phyloP scores from a whole-genome alignment of 2,797 vertebrate genomes.

The Pantherophis alleghaniensis region DNA sequence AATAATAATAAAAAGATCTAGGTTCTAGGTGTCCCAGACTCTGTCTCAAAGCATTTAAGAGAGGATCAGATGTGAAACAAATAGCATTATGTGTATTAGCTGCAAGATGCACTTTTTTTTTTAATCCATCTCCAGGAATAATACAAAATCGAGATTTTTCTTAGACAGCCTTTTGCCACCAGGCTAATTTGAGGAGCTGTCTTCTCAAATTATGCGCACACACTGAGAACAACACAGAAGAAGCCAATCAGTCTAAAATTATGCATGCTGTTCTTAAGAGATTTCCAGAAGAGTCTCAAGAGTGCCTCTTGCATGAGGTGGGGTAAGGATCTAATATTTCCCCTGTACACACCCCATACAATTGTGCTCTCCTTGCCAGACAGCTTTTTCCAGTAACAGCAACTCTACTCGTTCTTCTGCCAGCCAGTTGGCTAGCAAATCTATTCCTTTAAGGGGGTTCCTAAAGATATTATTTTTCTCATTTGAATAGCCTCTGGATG shows the following conservation, averaged over 20 bases:
- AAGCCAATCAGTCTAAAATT: neutral
- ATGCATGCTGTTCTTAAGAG: neutral
- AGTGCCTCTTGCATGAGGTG: neutral
- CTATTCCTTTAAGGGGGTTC: neutral
- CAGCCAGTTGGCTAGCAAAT: neutral
- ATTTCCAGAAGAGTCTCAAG: neutral
- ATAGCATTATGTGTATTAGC: neutral
- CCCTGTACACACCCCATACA: neutral
- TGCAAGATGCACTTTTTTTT: neutral
- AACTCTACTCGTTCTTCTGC: neutral
- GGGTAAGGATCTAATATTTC: neutral
- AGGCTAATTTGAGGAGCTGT: neutral
- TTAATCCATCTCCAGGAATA: neutral
- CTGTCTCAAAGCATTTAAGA: neutral
- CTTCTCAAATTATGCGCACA: neutral
- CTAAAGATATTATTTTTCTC: neutral
- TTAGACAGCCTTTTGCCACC: neutral
- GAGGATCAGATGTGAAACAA: neutral
- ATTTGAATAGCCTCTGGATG: neutral
- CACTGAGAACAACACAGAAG: neutral
- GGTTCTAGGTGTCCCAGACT: neutral
- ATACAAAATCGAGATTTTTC: neutral
- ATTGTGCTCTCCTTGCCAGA: neutral
- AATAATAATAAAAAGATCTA: neutral
- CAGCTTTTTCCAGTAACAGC: neutral